A percentile compares a stretch with the other conserved stretches of the same genome.
phyloP scores from a whole-genome alignment of 2,797 vertebrate genomes.

The Cryptoprocta ferox region DNA sequence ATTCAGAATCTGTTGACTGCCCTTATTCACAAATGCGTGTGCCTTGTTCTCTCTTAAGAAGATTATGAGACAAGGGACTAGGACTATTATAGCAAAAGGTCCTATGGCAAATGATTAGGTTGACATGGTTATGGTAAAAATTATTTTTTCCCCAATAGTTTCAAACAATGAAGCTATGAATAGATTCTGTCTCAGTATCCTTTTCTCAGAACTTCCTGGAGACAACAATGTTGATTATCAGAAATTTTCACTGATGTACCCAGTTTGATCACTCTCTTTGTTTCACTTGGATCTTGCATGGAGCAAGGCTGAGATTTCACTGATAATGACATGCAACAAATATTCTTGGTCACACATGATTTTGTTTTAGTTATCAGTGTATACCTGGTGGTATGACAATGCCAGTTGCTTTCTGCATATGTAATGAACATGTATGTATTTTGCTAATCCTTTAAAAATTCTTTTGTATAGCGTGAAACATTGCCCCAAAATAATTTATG shows the following conservation, averaged over 20 bases:
- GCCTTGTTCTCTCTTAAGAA: not conserved
- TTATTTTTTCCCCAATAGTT: not conserved
- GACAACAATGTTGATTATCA: not conserved
- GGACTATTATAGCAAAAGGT: not conserved
- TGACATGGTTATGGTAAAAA: not conserved
- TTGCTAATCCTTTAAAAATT: not conserved
- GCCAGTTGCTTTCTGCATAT: not conserved
- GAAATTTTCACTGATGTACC: not conserved
- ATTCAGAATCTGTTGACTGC: not conserved
- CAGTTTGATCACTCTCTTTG: not conserved
- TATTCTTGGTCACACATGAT: not conserved
- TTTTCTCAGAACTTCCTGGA: not conserved
- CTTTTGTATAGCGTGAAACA: not conserved
- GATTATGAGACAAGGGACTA: not conserved
- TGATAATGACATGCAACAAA: not conserved
- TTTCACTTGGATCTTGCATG: not conserved
- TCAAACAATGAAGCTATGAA: not conserved
- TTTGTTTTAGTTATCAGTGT: not conserved
- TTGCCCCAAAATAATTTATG: not conserved
- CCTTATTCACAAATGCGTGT: not conserved
- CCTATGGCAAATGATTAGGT: not conserved
- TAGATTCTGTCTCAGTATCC: not conserved
- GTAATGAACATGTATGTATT: not conserved
- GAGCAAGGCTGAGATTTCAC: not conserved
- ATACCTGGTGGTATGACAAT: not conserved